Percentiles rank a stretch among this genome's conserved stretches.
phyloP scores from a whole-genome alignment of 64 coral and sea anemone species.

The Montipora foliosa region DNA sequence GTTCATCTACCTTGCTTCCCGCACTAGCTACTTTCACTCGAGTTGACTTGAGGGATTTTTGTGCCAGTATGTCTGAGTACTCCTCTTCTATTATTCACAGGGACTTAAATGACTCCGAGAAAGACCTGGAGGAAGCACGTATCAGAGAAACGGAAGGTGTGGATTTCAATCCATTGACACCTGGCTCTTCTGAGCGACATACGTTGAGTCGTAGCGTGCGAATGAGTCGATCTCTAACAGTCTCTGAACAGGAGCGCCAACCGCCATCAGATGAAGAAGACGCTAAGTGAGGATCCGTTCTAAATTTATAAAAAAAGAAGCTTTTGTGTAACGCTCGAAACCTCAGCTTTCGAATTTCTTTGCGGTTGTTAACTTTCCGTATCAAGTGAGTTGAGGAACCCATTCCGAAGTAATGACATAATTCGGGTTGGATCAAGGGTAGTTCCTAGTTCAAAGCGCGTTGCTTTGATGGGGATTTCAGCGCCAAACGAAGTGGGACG shows the following conservation, averaged over 20 bases:
- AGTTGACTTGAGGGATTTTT: not conserved
- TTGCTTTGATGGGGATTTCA: no score
- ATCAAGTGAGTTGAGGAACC: no score
- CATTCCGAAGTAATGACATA: no score
- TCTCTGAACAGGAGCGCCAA: not conserved
- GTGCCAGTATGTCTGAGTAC: not conserved
- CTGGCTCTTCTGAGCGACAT: slow-evolving; percentile 8
- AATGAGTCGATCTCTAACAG: slow-evolving; percentile 43
- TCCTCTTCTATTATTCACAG: not conserved
- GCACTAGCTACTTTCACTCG: not conserved
- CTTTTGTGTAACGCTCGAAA: no score
- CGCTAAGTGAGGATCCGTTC: not conserved
- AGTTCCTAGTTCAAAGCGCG: no score
- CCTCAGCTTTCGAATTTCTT: no score
- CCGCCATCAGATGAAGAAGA: slow-evolving; percentile 35
- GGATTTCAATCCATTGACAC: slow-evolving; percentile 28
- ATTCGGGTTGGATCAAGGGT: no score
- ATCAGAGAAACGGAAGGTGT: slow-evolving; percentile 21
- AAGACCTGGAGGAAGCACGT: slow-evolving; percentile 19
- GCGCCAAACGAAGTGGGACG: no score
- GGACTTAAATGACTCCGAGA: not conserved
- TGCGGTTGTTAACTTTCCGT: not conserved
- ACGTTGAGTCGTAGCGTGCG: slow-evolving; percentile 30
- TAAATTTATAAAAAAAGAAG: no score
- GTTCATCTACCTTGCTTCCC: no score